Evolutionary conservation across 2,888 invertebrate genomes (phyloP).

Genomic region (Seira ritae): DNA sequence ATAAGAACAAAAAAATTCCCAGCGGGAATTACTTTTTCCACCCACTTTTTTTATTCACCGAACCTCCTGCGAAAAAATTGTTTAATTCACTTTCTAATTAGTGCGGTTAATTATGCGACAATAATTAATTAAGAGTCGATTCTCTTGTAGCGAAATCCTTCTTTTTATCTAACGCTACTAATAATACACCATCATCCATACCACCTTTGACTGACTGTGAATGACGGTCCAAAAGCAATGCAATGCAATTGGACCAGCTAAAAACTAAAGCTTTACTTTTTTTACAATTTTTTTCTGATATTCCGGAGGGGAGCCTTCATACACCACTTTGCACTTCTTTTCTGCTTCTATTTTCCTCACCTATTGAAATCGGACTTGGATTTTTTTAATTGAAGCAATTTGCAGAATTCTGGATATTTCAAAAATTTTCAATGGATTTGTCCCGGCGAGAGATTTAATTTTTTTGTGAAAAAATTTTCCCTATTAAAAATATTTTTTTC

Average conservation of each 20-base stretch:
- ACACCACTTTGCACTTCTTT: no score
- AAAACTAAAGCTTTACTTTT: neutral
- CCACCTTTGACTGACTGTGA: conserved; percentile 45
- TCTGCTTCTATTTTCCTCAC: no score
- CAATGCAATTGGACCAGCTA: conserved; percentile 25
- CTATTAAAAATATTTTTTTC: no score
- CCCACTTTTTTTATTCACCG: conserved; percentile 19
- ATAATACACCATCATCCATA: conserved; percentile 2
- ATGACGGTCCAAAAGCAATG: conserved; percentile 29
- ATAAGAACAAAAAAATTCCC: no score
- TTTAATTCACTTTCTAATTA: conserved; percentile 16
- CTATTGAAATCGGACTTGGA: no score
- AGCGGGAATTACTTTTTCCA: neutral
- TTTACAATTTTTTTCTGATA: no score
- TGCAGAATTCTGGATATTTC: no score
- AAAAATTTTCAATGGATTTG: no score
- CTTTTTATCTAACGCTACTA: conserved; percentile 22
- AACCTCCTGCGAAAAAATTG: neutral
- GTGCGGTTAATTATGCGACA: conserved; percentile 16
- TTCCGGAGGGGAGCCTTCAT: no score
- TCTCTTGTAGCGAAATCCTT: conserved; percentile 16
- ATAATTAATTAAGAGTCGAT: conserved; percentile 35
- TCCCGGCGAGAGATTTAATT: no score
- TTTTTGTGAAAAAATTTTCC: no score
- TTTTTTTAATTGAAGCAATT: no score